Evolutionary conservation across 2,888 invertebrate genomes (phyloP).

Genomic region (Sclerodermus sp.): DNA sequence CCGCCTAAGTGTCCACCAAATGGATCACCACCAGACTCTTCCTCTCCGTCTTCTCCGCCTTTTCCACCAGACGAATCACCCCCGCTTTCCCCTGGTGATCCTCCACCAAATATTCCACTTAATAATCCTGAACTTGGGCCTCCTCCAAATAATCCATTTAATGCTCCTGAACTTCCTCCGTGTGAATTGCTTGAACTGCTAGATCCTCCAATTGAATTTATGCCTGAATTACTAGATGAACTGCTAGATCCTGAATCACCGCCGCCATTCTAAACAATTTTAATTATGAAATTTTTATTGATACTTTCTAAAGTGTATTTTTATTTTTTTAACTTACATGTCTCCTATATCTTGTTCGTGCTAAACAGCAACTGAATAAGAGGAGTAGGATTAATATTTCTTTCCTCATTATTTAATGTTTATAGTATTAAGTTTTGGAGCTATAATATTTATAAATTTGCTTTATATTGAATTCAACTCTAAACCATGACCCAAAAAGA

Average conservation of each 20-base stretch:
- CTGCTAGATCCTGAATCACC: neutral
- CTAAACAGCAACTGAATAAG: neutral
- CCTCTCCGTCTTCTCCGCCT: slow-evolving; percentile 1
- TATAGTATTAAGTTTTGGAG: no score
- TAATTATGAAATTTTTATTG: no score
- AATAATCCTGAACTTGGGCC: neutral
- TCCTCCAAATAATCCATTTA: neutral
- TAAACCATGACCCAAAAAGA: no score
- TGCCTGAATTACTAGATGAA: neutral
- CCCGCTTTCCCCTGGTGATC: neutral
- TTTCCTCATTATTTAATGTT: no score
- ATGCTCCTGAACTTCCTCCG: neutral
- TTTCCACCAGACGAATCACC: neutral
- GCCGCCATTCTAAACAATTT: no score
- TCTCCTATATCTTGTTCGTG: neutral
- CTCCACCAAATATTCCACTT: neutral
- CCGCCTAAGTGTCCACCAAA: no score
- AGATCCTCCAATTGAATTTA: neutral
- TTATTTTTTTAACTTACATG: neutral
- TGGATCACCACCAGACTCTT: neutral
- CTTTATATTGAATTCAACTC: no score
- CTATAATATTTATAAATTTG: no score
- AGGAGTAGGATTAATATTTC: neutral
- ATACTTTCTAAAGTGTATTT: no score
- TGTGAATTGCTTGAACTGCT: neutral